A percentile compares a stretch with the other conserved stretches of the same genome.
Evolutionary conservation across 2,797 vertebrate genomes (phyloP).

Genomic region (Vireo griseus): DNA sequence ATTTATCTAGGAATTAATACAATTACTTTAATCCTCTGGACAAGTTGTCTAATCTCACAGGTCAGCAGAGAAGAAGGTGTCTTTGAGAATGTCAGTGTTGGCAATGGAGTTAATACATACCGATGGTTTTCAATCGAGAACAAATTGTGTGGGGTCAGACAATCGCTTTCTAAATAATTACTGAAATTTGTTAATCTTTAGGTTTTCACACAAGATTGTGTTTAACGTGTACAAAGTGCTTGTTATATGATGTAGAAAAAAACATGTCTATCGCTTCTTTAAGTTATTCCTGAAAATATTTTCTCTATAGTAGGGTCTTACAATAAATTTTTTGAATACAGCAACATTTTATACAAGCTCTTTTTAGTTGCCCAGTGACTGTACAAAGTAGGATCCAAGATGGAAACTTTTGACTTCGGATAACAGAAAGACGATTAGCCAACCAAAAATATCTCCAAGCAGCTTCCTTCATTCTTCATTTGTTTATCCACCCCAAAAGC

Average conservation of each 20-base stretch:
- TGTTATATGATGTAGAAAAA: background rate
- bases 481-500: background rate
- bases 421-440: background rate
- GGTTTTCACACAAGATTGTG: background rate
- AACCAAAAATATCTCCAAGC: background rate
- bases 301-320: background rate
- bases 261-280: background rate
- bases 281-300: background rate
- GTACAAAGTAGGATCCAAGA: background rate
- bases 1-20: slow-evolving; percentile 50
- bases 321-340: background rate
- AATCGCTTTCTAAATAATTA: slow-evolving; percentile 8
- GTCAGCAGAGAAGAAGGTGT: slow-evolving; percentile 44
- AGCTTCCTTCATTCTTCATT: background rate
- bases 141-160: slow-evolving; percentile 9
- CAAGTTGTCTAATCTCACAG: slow-evolving; percentile 63
- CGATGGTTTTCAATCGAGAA: slow-evolving; percentile 2
- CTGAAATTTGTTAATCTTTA: background rate
- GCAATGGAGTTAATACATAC: slow-evolving; percentile 8
- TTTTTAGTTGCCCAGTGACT: background rate
- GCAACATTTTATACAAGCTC: background rate
- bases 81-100: slow-evolving; percentile 10
- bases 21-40: slow-evolving; percentile 63
- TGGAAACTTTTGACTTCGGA: background rate
- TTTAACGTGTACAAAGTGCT: background rate